Evolutionary conservation across 2,888 invertebrate genomes (phyloP).

Genomic region (Noctua pronuba): DNA sequence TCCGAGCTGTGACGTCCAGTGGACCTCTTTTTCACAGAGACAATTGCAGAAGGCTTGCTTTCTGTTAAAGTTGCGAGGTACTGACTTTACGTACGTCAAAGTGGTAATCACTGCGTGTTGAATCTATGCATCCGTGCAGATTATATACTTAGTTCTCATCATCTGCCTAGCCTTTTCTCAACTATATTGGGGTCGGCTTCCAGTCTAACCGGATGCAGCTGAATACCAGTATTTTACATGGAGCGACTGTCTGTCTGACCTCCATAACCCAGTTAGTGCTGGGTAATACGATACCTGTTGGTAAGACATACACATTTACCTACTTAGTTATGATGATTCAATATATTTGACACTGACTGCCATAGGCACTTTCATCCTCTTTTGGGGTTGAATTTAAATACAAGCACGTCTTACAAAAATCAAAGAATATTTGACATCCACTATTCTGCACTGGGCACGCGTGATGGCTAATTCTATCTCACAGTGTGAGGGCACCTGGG

Average conservation of each 20-base stretch:
- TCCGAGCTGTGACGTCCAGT: slow-evolving; percentile 31
- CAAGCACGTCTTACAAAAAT: neutral
- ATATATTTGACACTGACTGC: neutral
- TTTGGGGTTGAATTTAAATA: neutral
- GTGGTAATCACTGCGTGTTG: neutral
- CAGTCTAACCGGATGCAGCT: too few species aligned
- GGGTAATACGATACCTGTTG: too few species aligned
- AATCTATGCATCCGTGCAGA: neutral
- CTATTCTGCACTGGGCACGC: neutral
- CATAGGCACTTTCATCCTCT: neutral
- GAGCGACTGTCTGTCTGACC: too few species aligned
- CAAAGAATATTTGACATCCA: neutral
- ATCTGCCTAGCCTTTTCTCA: too few species aligned
- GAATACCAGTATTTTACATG: too few species aligned
- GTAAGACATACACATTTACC: too few species aligned
- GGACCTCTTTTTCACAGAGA: slow-evolving; percentile 2
- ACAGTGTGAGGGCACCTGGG: neutral
- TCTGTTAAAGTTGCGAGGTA: neutral
- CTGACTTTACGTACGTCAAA: neutral
- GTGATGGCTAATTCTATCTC: neutral
- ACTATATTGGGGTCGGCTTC: too few species aligned
- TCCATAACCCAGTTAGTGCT: too few species aligned
- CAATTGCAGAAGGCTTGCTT: slow-evolving; percentile 22
- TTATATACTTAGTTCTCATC: too few species aligned
- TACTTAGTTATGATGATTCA: neutral